Base-by-base conservation (phyloP, 2,797 vertebrate genomes). In the Spea hammondii region DNA sequence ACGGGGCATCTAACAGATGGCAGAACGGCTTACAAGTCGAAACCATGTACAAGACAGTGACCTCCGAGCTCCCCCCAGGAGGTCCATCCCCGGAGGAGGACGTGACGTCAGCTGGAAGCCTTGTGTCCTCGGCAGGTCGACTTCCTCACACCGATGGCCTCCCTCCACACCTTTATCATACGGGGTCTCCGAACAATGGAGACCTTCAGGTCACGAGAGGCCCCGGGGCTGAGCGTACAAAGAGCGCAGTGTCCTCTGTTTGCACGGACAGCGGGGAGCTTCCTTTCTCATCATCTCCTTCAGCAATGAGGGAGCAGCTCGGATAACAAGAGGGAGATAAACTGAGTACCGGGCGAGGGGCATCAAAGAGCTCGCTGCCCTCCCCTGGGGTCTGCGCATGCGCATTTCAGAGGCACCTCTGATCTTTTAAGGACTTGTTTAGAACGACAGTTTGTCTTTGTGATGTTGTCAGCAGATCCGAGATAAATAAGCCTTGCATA, bases 351-450 rank as follows among this genome's bases (percentile, higher is more conserved):
- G 32, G 32, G 32, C 32, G 32, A 32, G 32, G 32, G 32, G 32
- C 8, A 69, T 69, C 67, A 69, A 69, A 53, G 67, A 5, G 64
- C 48, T 10, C 6, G 12, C 48, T 5, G 48, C 48, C 67, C 67
- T 48, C 46, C 49, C 67, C n/a, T 14, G 13, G 5, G 14, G 67
- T 62, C 2, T 17, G 11, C n/a, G 7, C 10, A 67, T 49, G 9
- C 32, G 49, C 67, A 69, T 32, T 69, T 69, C 67, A 53, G 9
- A 69, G 67, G 67, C n/a, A 2, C 49, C 67, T 69, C 14, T 69
- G 67, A 69, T 69, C 48, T 69, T 68, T 62, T 62, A 17, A 62
- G 14, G n/a, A 17, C 59, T 17, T 14, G 59, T 14, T 32, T 62
- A 62, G 6, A 62, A 62, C n/a, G 6, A 17, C 9, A 6, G 6